Evolutionary conservation across 2,797 vertebrate genomes (phyloP).

Genomic region (Erpetoichthys calabaricus): DNA sequence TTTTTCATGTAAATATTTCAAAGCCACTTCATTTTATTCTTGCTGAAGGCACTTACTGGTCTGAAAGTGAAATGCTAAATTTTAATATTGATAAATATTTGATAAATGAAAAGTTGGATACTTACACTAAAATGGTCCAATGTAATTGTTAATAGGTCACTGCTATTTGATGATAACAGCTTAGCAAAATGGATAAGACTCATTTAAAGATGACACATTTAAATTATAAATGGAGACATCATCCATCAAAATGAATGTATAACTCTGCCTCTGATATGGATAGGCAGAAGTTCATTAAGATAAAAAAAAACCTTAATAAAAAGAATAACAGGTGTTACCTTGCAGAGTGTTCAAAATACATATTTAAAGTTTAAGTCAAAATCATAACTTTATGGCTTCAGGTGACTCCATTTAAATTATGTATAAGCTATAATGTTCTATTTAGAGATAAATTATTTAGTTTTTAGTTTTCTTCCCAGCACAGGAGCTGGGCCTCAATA

Average conservation of each 20-base stretch:
- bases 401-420: too few relatives aligned
- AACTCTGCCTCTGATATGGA: constrained; percentile 4
- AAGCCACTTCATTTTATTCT: constrained; percentile 30
- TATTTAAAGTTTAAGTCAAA: too few relatives aligned
- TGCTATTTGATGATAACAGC: constrained; percentile 22
- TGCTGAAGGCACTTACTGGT: constrained; percentile 23
- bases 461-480: too few relatives aligned
- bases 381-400: too few relatives aligned
- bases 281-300: too few relatives aligned
- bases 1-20: constrained; percentile 38
- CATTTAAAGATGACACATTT: constrained; percentile 26
- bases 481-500: too few relatives aligned
- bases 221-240: constrained; percentile 30
- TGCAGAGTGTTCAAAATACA: too few relatives aligned
- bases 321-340: too few relatives aligned
- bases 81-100: constrained; percentile 38
- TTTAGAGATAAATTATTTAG: too few relatives aligned
- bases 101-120: constrained; percentile 34
- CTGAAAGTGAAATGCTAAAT: constrained; percentile 29
- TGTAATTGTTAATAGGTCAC: constrained; percentile 35
- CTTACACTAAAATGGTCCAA: constrained; percentile 20
- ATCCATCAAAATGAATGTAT: constrained; percentile 31
- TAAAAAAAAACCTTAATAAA: too few relatives aligned
- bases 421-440: too few relatives aligned
- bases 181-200: constrained; percentile 22